These are phyloP conservation scores for Tolmerus cingulatus DNA, from an alignment of 2,888 invertebrate genomes.

Conservation along the genomic window DNA sequence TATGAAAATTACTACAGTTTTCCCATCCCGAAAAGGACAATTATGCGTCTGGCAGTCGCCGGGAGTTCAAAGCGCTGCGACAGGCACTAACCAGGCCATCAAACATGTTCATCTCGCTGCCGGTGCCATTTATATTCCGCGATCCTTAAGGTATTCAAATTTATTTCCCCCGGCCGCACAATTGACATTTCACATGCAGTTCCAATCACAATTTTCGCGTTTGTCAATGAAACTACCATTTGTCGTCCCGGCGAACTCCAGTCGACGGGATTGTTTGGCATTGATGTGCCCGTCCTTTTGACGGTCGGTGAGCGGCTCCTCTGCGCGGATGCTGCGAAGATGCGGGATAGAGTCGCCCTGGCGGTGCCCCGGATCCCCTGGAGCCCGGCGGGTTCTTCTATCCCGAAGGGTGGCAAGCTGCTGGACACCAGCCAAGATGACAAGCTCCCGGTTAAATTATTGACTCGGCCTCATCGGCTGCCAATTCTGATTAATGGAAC, in stretches of 20 bases:
- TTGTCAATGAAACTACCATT: conserved; percentile 40
- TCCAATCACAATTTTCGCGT: conserved; percentile 41
- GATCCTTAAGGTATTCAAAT: conserved; percentile 46
- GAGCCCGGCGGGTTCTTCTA: background rate
- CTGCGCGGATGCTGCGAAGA: background rate
- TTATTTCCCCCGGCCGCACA: conserved; percentile 44
- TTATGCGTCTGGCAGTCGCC: background rate
- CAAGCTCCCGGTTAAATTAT: conserved; percentile 45
- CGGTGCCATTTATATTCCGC: conserved; percentile 45
- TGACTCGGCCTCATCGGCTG: conserved; percentile 48
- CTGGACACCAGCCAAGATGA: conserved; percentile 29
- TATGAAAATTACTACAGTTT: background rate
- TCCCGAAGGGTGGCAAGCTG: conserved; percentile 22
- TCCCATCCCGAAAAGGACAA: background rate
- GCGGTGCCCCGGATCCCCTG: background rate
- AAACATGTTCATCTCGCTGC: conserved; percentile 46
- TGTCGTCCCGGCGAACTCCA: conserved; percentile 24
- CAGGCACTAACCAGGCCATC: conserved; percentile 32
- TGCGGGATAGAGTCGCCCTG: background rate
- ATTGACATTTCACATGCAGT: conserved; percentile 45
- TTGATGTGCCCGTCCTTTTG: background rate
- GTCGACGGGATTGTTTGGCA: background rate
- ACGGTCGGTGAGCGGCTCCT: background rate
- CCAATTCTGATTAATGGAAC: conserved; percentile 49
- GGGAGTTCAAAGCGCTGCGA: background rate